Base-by-base conservation (phyloP, 2,797 vertebrate genomes). In the Ataeniobius toweri region DNA sequence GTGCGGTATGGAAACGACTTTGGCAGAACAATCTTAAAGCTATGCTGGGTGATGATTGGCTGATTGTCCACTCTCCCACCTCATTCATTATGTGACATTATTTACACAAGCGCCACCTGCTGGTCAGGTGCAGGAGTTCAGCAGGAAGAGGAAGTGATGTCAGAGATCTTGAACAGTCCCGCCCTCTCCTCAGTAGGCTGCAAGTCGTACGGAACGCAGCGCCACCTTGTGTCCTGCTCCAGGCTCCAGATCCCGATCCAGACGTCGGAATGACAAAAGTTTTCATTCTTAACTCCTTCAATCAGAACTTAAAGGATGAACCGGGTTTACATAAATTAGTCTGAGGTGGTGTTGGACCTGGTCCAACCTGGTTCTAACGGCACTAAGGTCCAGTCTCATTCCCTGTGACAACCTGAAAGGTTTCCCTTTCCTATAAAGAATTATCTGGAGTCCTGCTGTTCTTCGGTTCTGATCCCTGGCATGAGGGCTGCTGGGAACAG, bases 1-100 rank as follows among this genome's bases (percentile, higher is more conserved):
- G 18, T 12, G 39, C 4, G 9, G 73, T 55, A 67, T 41, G 74
- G 82, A 77, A 79, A 76, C 68, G 70, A 92, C 94, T 95, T 95
- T 95, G 93, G 94, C 93, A 94, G 89, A 93, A 89, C 89, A 86
- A 85, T 89, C 80, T 92, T 93, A 95, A 95, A 95, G 92, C 93
- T 94, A 88, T 77, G 85, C 89, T 88, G 85, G 87, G 81, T 91
- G 91, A 76, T 90, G 81, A 88, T 86, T 84, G 91, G 93, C 89
- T 91, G 88, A 89, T 90, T 92, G 89, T 83, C 90, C 84, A 79
- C 86, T 71, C 65, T 80, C 79, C 75, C 74, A 69, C 78, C 83
- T 67, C 77, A 72, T 90, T 89, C 84, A 85, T 80, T 85, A 80
- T 72, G 75, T 85, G 88, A 87, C 89, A 81, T n/a, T 87, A 82